Percentiles rank a stretch among this genome's conserved stretches.
These are phyloP conservation scores for Parazoanthus darwini DNA, from an alignment of 92 coral and sea anemone genomes.

Conservation along the genomic window DNA sequence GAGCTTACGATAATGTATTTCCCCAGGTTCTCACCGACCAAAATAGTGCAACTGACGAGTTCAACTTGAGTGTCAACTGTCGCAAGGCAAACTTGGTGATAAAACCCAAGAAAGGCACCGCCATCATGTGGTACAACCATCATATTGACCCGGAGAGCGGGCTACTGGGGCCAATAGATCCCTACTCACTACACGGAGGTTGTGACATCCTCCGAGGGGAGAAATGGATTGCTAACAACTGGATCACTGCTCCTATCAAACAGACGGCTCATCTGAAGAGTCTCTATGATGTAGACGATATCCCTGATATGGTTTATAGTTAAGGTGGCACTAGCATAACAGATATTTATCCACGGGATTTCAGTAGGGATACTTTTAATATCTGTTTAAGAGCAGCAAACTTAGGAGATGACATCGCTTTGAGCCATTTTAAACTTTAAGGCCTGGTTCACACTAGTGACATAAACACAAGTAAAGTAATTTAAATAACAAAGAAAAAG, in stretches of 20 bases:
- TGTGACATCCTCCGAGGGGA: conserved; percentile 88
- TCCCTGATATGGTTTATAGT: background rate
- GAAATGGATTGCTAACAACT: conserved; percentile 97
- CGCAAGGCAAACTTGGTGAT: conserved; percentile 75
- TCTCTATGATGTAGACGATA: conserved; percentile 63
- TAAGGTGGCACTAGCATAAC: background rate
- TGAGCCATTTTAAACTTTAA: background rate
- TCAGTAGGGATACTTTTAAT: too few species aligned
- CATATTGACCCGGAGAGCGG: conserved; percentile 84
- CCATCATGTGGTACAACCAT: conserved; percentile 96
- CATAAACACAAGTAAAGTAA: too few species aligned
- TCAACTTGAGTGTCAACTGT: conserved; percentile 79
- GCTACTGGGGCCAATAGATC: conserved; percentile 75
- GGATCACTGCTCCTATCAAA: conserved; percentile 88
- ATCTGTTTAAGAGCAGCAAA: background rate
- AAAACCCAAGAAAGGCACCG: conserved; percentile 86
- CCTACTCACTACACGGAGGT: conserved; percentile 91
- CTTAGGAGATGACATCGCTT: background rate
- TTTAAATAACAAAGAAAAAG: too few species aligned
- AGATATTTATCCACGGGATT: background rate
- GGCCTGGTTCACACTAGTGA: too few species aligned
- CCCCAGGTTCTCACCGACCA: conserved; percentile 46
- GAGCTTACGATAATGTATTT: background rate
- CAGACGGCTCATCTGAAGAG: conserved; percentile 65
- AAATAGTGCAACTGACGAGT: conserved; percentile 63